These are phyloP conservation scores for Leptinotarsa tumamoca DNA, from an alignment of 2,888 invertebrate species.

Conservation along the genomic window DNA sequence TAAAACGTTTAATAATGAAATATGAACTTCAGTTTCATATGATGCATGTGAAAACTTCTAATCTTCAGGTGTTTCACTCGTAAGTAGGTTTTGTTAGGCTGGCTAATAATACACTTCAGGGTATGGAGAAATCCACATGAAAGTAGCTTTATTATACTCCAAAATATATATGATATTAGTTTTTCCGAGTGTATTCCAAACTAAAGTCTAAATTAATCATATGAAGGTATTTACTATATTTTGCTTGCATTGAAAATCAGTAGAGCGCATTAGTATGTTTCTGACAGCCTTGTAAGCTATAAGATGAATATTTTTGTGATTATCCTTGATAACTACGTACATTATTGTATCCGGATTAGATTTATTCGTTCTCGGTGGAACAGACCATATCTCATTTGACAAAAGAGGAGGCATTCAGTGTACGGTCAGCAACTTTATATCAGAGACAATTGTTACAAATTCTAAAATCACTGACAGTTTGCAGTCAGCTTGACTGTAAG, in stretches of 20 bases:
- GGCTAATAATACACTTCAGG: conserved; percentile 10
- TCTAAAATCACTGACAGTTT: no score
- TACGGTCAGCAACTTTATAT: no score
- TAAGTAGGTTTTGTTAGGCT: background rate
- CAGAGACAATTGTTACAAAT: no score
- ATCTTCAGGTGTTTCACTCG: no score
- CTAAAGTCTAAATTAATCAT: background rate
- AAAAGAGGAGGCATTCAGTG: no score
- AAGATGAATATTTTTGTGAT: background rate
- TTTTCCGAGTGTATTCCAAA: background rate
- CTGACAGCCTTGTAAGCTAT: background rate
- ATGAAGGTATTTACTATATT: background rate
- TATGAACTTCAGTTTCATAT: no score
- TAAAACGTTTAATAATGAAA: no score
- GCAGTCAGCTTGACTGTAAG: no score
- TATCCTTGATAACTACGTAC: background rate
- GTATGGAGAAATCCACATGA: conserved; percentile 1
- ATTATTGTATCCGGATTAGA: background rate
- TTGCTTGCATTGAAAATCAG: background rate
- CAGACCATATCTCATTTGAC: no score
- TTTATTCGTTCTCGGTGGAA: no score
- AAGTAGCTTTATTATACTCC: background rate
- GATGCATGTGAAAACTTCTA: no score
- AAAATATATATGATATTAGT: background rate
- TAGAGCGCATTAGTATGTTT: conserved; percentile 9